These are phyloP conservation scores for Idris sp. DNA, from an alignment of 1,140 invertebrate species.

Conservation along the genomic window DNA sequence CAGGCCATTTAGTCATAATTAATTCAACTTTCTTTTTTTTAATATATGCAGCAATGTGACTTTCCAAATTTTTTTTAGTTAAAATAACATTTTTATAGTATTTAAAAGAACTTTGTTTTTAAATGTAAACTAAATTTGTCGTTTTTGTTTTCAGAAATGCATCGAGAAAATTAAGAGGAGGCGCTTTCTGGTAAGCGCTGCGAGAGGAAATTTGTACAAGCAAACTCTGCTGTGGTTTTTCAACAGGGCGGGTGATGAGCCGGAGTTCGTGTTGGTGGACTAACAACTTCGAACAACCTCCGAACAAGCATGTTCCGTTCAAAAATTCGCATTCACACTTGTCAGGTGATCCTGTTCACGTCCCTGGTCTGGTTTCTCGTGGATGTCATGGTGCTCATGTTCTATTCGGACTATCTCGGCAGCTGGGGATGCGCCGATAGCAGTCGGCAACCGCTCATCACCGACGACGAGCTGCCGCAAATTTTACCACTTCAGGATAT, in stretches of 20 bases:
- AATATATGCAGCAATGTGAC: too few species aligned
- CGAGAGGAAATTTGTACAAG: constrained; percentile 33
- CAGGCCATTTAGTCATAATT: too few species aligned
- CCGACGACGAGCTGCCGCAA: constrained; percentile 31
- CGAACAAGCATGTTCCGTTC: constrained; percentile 88
- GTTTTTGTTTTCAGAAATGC: too few species aligned
- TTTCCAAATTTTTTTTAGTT: too few species aligned
- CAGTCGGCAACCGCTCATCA: constrained; percentile 30
- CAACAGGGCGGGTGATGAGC: constrained; percentile 70
- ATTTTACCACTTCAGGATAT: constrained; percentile 11
- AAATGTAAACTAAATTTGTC: too few species aligned
- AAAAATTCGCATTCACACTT: constrained; percentile 94
- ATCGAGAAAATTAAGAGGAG: constrained; percentile 8
- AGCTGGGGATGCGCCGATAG: constrained; percentile 81
- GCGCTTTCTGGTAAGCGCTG: constrained; percentile 25
- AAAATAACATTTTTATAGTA: too few species aligned
- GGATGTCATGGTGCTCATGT: constrained; percentile 93
- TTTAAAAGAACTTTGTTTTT: not conserved
- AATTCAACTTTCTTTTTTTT: too few species aligned
- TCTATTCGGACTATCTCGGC: constrained; percentile 94
- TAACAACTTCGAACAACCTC: constrained; percentile 54
- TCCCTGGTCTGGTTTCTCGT: constrained; percentile 97
- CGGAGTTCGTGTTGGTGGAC: constrained; percentile 56
- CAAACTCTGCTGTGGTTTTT: constrained; percentile 11
- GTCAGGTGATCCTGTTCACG: constrained; percentile 94